A percentile compares a stretch with the other conserved stretches of the same genome.
Evolutionary conservation across 2,113 vertebrate genomes (phyloP).

Genomic region (Thryonomys swinderianus): DNA sequence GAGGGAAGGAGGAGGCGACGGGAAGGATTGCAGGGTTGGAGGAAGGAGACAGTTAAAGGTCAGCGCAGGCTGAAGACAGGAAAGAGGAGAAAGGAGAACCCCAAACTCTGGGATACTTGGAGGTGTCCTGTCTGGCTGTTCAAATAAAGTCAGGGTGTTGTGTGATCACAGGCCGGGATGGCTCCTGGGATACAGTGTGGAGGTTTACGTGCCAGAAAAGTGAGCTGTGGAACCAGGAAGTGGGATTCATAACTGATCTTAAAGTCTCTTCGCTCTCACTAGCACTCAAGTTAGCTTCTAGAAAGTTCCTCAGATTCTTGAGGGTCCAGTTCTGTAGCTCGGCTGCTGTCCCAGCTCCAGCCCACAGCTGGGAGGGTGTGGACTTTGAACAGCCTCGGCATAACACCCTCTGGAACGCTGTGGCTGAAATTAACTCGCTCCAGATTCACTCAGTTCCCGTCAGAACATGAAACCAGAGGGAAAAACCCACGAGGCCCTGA

Average conservation of each 20-base stretch:
- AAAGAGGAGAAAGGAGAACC: neutral
- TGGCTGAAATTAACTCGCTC: slow-evolving; percentile 70
- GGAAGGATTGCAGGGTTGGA: neutral
- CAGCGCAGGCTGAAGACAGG: neutral
- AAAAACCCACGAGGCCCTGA: neutral
- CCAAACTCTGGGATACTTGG: accelerated
- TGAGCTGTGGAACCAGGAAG: neutral
- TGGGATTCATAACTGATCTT: neutral
- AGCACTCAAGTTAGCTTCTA: neutral
- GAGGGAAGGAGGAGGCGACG: too few relatives aligned
- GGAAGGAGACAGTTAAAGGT: neutral
- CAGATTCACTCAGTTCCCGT: slow-evolving; percentile 79
- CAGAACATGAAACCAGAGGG: slow-evolving; percentile 82
- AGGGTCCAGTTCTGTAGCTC: neutral
- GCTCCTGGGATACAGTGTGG: neutral
- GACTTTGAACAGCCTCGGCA: neutral
- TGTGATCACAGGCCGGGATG: neutral
- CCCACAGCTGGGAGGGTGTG: slow-evolving; percentile 27
- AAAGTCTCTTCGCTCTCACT: neutral
- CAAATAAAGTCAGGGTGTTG: accelerated
- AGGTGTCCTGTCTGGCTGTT: accelerated
- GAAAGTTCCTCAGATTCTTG: neutral
- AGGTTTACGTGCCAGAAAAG: neutral
- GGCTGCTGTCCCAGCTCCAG: neutral
- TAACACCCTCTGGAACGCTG: slow-evolving; percentile 60